Evolutionary conservation across 2,113 vertebrate genomes (phyloP).

Genomic region (Elephantulus edwardii): DNA sequence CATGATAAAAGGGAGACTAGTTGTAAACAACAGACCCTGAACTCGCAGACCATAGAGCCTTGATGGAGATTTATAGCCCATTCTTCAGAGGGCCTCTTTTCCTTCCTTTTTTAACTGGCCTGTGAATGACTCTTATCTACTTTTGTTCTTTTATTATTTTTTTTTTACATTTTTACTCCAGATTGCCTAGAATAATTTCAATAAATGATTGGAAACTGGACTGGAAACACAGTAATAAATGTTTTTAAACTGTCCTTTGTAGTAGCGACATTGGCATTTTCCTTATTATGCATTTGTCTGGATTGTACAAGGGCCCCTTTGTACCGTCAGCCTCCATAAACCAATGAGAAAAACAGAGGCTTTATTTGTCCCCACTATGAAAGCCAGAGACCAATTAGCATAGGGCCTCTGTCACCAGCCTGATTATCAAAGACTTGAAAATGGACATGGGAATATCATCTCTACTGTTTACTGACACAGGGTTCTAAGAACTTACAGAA

Average conservation of each 20-base stretch:
- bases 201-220: constrained; percentile 65
- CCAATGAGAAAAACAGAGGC: constrained; percentile 1
- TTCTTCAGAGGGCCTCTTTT: constrained; percentile 60
- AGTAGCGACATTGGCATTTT: constrained; percentile 42
- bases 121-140: constrained; percentile 62
- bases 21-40: constrained; percentile 30
- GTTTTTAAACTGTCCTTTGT: constrained; percentile 51
- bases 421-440: constrained; percentile 41
- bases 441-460: not conserved
- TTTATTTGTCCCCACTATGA: constrained; percentile 44
- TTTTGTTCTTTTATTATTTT: constrained; percentile 21
- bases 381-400: not conserved
- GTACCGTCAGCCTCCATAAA: constrained; percentile 59
- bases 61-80: constrained; percentile 53
- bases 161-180: constrained; percentile 39
- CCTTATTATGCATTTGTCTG: constrained; percentile 64
- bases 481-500: not conserved
- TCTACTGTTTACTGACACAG: not conserved
- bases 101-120: constrained; percentile 59
- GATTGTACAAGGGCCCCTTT: constrained; percentile 60
- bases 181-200: constrained; percentile 66
- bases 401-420: not conserved
- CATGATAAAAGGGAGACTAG: constrained; percentile 19
- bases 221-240: constrained; percentile 35
- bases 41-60: constrained; percentile 20